Evolutionary conservation across 2,113 vertebrate species (phyloP), one percentile per base, ranked within the genome.

Genomic region (Reinhardtius hippoglossoides): DNA sequence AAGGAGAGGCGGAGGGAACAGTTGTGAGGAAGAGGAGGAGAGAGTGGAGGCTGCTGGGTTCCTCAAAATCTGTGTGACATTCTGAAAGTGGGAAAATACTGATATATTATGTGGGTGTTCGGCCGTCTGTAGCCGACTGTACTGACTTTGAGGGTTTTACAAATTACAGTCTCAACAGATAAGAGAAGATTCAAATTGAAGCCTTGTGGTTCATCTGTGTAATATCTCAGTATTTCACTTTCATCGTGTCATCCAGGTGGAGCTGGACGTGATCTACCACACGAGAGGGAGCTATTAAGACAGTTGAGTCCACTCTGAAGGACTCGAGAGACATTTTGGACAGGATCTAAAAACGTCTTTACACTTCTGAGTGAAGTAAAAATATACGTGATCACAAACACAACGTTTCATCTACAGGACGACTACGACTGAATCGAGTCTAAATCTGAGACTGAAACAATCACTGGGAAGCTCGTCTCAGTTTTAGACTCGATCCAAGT

Each of bases 41-140:
- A 31, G 31, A 44, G 50, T 70, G 57, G 62, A 58, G 58, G 71
- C 6, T 40, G 26, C 52, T 27, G 52, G 59, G 63, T 35, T 59
- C 54, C 58, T 50, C 0, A 71, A 71, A 42, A 35, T 35, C 62
- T 35, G 59, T 74, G 54, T 59, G 81, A 86, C 86, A 80, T 58
- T 68, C 46, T 86, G 82, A 86, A 83, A 88, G 82, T 74, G 58
- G 5, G 76, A 77, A 75, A 58, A 68, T 76, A 18, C 8, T 63
- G 82, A 86, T 60, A 80, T 60, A 24, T 26, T 0, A 12, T 1
- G 73, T 68, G 63, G 84, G 86, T 37, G 84, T 56, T 61, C 18
- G 15, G 1, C 76, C 76, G 83, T 87, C 81, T 80, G 78, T 52
- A n/a, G 9, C 65, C 60, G 23, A 58, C 2, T 9, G 6, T 7